phyloP scores from a whole-genome alignment of 2,888 invertebrate species.

The Tanytarsus gracilentus region DNA sequence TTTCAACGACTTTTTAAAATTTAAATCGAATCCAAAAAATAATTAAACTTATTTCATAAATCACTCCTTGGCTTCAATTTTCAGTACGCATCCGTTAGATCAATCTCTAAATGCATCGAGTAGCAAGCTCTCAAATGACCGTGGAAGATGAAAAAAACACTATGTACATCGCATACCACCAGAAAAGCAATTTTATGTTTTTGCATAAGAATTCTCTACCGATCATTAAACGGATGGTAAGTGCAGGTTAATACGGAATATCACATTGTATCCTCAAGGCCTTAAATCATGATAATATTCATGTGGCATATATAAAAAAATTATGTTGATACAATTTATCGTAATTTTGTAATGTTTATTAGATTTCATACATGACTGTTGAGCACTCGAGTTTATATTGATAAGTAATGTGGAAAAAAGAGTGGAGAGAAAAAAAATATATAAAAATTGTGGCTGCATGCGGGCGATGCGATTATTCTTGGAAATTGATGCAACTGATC shows the following conservation, averaged over 20 bases:
- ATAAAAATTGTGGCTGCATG: neutral
- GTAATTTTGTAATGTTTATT: slow-evolving; percentile 19
- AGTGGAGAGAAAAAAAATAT: neutral
- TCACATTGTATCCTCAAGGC: slow-evolving; percentile 9
- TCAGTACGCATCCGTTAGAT: too few relatives aligned
- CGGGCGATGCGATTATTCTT: slow-evolving; percentile 15
- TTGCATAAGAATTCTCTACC: neutral
- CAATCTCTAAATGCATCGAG: too few relatives aligned
- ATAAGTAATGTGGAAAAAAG: neutral
- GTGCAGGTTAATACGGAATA: neutral
- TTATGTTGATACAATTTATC: slow-evolving; percentile 25
- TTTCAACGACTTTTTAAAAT: too few relatives aligned
- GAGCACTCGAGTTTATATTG: neutral
- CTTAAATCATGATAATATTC: slow-evolving; percentile 5
- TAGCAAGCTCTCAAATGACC: too few relatives aligned
- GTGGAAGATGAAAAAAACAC: too few relatives aligned
- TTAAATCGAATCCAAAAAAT: too few relatives aligned
- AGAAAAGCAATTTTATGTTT: too few relatives aligned
- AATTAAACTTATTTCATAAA: too few relatives aligned
- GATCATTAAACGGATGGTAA: slow-evolving; percentile 9
- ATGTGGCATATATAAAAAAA: slow-evolving; percentile 4
- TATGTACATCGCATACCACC: too few relatives aligned
- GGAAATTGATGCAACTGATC: slow-evolving; percentile 15
- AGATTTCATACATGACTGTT: slow-evolving; percentile 6
- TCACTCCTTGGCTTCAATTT: too few relatives aligned